These are phyloP conservation scores for Nesometra sesokonis DNA, from an alignment of 35 echinoderm and acorn worm genomes.

Conservation along the genomic window DNA sequence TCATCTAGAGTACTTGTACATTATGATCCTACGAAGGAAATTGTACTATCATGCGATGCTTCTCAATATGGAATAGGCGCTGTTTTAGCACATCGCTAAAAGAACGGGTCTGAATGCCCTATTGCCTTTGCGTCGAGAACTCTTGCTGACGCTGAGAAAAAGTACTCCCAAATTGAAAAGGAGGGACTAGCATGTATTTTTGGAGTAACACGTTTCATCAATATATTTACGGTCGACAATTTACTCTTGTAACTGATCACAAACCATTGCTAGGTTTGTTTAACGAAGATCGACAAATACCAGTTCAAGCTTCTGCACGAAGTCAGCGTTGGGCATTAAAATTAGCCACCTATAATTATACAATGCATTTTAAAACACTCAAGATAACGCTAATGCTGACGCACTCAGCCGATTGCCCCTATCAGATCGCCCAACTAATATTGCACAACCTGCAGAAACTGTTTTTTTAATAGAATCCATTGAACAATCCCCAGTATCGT, in stretches of 20 bases:
- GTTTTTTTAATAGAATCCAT: slow-evolving; percentile 9
- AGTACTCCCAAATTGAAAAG: slow-evolving; percentile 47
- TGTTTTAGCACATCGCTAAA: slow-evolving; percentile 31
- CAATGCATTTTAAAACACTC: slow-evolving; percentile 6
- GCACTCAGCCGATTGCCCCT: slow-evolving; percentile 29
- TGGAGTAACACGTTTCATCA: slow-evolving; percentile 31
- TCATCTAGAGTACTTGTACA: too few species aligned
- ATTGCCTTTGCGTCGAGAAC: slow-evolving; percentile 50
- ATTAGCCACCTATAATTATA: slow-evolving; percentile 29
- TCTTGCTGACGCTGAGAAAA: slow-evolving; percentile 30
- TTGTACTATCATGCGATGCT: not conserved
- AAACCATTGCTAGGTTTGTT: slow-evolving; percentile 37
- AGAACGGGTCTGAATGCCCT: slow-evolving; percentile 32
- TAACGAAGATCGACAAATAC: slow-evolving; percentile 24
- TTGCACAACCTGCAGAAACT: slow-evolving; percentile 13
- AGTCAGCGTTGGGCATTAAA: slow-evolving; percentile 61
- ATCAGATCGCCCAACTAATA: not conserved
- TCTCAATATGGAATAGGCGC: not conserved
- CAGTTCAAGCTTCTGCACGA: slow-evolving; percentile 31
- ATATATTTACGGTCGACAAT: slow-evolving; percentile 44
- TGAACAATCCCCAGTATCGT: not conserved
- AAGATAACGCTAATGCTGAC: slow-evolving; percentile 32
- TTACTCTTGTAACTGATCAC: slow-evolving; percentile 43
- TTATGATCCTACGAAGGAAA: not conserved
- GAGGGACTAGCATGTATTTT: slow-evolving; percentile 47